phyloP scores from a whole-genome alignment of 2,113 vertebrate genomes.

The Hucho hucho region DNA sequence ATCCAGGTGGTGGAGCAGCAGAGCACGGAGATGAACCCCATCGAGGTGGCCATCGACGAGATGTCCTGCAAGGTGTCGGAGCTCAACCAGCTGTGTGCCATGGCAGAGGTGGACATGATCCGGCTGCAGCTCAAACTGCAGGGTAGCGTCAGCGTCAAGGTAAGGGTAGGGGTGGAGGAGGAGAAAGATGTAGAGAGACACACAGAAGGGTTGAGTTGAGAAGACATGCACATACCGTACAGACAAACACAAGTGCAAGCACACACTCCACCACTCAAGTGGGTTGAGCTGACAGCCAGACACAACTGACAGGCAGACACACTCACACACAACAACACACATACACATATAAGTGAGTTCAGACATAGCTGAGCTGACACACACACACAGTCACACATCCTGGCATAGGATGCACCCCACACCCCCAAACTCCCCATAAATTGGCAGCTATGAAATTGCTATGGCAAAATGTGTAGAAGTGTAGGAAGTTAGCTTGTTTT shows the following conservation, averaged over 20 bases:
- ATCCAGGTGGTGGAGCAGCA: constrained; percentile 94
- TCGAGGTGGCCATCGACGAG: constrained; percentile 98
- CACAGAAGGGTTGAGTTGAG: neutral
- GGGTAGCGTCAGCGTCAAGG: constrained; percentile 95
- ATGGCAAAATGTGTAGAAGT: too few species aligned
- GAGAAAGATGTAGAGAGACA: neutral
- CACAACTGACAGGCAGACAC: neutral
- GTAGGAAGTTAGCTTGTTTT: too few species aligned
- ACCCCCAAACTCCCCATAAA: too few species aligned
- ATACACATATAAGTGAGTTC: neutral
- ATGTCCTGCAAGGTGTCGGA: constrained; percentile 97
- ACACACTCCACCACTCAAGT: neutral
- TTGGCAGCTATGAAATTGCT: too few species aligned
- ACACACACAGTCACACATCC: too few species aligned
- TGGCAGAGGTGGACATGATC: constrained; percentile 98
- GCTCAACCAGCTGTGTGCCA: constrained; percentile 92
- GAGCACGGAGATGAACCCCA: constrained; percentile 94
- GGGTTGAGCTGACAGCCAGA: neutral
- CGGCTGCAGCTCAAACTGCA: constrained; percentile 96
- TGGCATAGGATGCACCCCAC: too few species aligned
- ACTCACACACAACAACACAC: neutral
- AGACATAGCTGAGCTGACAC: too few species aligned
- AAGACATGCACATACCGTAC: neutral
- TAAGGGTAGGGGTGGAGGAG: constrained; percentile 32
- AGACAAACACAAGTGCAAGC: neutral